A percentile compares a stretch with the other conserved stretches of the same genome.
phyloP scores from a whole-genome alignment of 2,888 invertebrate genomes.

The Arctia plantaginis region DNA sequence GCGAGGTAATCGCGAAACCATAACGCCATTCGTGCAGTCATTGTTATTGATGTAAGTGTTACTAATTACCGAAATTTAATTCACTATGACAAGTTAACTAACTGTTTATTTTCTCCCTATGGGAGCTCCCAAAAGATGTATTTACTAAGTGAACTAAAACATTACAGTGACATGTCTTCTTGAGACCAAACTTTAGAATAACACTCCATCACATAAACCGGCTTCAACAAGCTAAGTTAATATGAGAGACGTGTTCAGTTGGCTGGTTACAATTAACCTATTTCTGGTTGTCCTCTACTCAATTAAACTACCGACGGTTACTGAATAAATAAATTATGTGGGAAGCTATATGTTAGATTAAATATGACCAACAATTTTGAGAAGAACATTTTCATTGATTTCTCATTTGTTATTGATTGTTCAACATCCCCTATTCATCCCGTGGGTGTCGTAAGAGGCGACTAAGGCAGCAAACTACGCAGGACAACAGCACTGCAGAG shows the following conservation, averaged over 20 bases:
- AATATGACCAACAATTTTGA: neutral
- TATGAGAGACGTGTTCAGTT: conserved; percentile 20
- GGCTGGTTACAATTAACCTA: conserved; percentile 49
- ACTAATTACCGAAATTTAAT: neutral
- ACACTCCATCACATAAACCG: neutral
- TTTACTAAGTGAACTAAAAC: neutral
- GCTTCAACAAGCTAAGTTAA: conserved; percentile 6
- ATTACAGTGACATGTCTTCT: neutral
- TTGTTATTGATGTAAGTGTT: too few species aligned
- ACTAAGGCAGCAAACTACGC: too few species aligned
- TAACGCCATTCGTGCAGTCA: too few species aligned
- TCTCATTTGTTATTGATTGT: too few species aligned
- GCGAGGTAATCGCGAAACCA: too few species aligned
- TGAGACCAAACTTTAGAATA: neutral
- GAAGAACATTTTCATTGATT: too few species aligned
- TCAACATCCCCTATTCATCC: too few species aligned
- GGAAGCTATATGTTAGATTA: neutral
- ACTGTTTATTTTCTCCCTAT: neutral
- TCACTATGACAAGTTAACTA: neutral
- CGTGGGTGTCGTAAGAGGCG: too few species aligned
- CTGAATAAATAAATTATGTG: too few species aligned
- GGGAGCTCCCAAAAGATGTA: neutral
- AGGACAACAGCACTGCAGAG: too few species aligned
- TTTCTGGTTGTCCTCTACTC: conserved; percentile 30
- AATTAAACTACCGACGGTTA: neutral